Evolutionary conservation across 2,888 invertebrate species (phyloP), one percentile per base, ranked within the genome.

Genomic region (Cerceris ruficornis): DNA sequence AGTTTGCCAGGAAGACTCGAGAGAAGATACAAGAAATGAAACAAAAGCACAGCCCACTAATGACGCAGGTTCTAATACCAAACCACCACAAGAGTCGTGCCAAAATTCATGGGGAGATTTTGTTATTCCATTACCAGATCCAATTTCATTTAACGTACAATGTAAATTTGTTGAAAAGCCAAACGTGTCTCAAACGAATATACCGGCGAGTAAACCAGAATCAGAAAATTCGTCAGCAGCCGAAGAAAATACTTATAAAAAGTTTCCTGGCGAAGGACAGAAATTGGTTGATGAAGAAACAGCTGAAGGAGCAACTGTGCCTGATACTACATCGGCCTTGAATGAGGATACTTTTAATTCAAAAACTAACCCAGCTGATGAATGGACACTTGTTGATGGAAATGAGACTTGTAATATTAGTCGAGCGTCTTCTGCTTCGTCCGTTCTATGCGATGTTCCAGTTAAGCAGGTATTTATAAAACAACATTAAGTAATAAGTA

Each of bases 321-420:
- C 60, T 17, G 49, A 72, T 52, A 4, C 15, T 7, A 13, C 17
- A 54, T 61, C 70, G 2, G 13, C 15, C 6, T 0, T n/a, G 7
- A 62, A 39, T 59, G 49, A 70, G 0, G 54, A 69, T 1, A 15
- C 9, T 28, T 8, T 65, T 46, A n/a, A 17, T 39, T 9, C 58
- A 54, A 78, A 78, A 42, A 50, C 57, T 7, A 7, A 39, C 2
- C 85, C 85, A 46, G 74, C 77, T n/a, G 92, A 91, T n/a, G 92
- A 88, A 11, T 92, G 92, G 92, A 91, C 91, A 9, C 67, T 92
- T 13, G 43, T 92, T 11, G 88, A 89, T 71, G 77, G 69, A n/a
- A 81, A 5, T 58, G 87, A 87, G 7, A 55, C 68, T n/a, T 2
- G 28, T 0, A 58, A 43, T 28, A 55, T 57, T 7, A 69, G 61